Base-by-base conservation (phyloP, 2,113 vertebrate species). In the Trinectes maculatus region DNA sequence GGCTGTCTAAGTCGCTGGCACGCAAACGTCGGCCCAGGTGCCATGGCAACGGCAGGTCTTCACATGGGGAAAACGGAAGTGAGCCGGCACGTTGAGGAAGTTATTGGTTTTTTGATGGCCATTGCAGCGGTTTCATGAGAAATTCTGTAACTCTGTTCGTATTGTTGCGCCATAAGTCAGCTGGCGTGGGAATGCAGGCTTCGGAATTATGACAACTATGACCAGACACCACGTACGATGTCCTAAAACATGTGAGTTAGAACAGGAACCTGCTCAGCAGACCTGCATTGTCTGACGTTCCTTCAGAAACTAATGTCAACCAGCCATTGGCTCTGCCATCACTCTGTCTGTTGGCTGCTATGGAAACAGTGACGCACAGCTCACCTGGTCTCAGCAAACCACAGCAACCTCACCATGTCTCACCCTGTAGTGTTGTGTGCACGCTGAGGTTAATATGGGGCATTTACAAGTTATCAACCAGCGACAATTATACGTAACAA, bases 51-150 rank as follows among this genome's bases (percentile, higher is more conserved):
- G 53, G 85, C 85, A 91, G 85, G 88, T 85, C 83, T 77, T 71
- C 91, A 85, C 54, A 87, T 71, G 36, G 86, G 85, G 82, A 95
- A 96, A 91, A 88, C 93, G 91, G 96, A 95, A 96, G 95, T 91
- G 87, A 87, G 87, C 58, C 56, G 37, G 42, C 47, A 18, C 42
- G 31, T 92, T 87, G 90, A 92, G 95, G 96, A 96, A 98, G 94
- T 95, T 78, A 52, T 93, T 64, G 79, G 89, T 83, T 89, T 87
- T 90, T 94, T 91, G 78, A 92, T 94, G 94, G 91, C 91, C 91
- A 90, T 91, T 19, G 21, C 43, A 51, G 80, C 36, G 89, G 88
- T 93, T 93, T 90, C 85, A 79, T 85, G 85, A 91, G 76, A 91
- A 85, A 87, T 46, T 84, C 89, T 61, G 77, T 87, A 84, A 86